Base-by-base conservation (phyloP, 1,140 invertebrate species). In the Philopotamus ludificatus region DNA sequence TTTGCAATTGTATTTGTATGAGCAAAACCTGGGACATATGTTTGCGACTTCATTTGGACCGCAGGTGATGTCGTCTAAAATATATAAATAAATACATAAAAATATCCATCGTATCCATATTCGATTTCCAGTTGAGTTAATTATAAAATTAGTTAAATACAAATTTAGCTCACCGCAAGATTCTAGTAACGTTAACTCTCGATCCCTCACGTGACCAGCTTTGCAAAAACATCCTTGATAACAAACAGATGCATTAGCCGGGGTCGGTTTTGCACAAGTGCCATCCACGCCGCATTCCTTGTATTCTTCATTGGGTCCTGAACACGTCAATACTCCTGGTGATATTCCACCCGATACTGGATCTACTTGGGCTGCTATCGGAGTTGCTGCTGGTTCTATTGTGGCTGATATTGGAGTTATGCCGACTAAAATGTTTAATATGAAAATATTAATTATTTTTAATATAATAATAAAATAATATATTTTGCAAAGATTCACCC, bases 271-370 rank as follows among this genome's bases (percentile, higher is more conserved):
- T 15, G 23, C 22, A 21, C 57, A 60, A 25, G 57, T 45, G 10
- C 41, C 10, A 25, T 60, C 20, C 1, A 49, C 41, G 2, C 57
- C 57, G 25, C 64, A 60, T 7, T 28, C 12, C 23, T 44, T 25
- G 16, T 66, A 66, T 23, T 50, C 64, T 42, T 66, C 64, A 26
- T 66, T 60, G 10, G 41, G 21, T 34, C 26, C 55, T 2, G 20
- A 16, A 34, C 55, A 66, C 41, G n/a, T n/a, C n/a, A n/a, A n/a
- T n/a, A n/a, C n/a, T n/a, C n/a, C n/a, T n/a, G n/a, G n/a, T n/a
- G n/a, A n/a, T n/a, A n/a, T n/a, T n/a, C n/a, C n/a, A n/a, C n/a
- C n/a, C n/a, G n/a, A n/a, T n/a, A n/a, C n/a, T n/a, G n/a, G n/a
- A n/a, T n/a, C n/a, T n/a, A n/a, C n/a, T n/a, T n/a, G n/a, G n/a